These are phyloP conservation scores for Drosophila tristis DNA, from an alignment of 1,140 invertebrate species.

Conservation along the genomic window DNA sequence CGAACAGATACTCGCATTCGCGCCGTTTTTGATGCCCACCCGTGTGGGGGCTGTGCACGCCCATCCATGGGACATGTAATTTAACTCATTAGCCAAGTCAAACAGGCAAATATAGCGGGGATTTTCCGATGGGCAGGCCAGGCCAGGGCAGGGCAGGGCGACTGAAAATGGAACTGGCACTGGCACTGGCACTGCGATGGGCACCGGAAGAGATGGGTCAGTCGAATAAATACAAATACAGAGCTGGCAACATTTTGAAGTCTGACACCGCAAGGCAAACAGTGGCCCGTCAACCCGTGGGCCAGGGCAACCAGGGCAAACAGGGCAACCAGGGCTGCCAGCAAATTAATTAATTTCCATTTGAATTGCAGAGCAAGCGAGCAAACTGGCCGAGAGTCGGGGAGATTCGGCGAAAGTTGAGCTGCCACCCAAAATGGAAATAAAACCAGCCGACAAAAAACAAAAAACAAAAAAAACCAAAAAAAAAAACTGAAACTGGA, in stretches of 20 bases:
- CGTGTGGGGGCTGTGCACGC: neutral
- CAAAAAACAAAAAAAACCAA: too few species aligned
- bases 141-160: too few species aligned
- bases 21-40: neutral
- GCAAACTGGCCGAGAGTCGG: neutral
- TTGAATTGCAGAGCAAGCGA: conserved; percentile 68
- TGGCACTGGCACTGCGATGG: too few species aligned
- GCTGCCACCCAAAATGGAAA: conserved; percentile 21
- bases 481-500: conserved; percentile 8
- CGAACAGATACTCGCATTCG: neutral
- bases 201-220: conserved; percentile 14
- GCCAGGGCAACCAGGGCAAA: neutral
- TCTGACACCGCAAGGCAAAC: conserved; percentile 54
- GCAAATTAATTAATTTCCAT: conserved; percentile 80
- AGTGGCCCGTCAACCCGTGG: neutral
- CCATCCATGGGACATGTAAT: conserved; percentile 50
- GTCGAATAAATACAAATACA: conserved; percentile 48
- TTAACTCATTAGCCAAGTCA: conserved; percentile 58
- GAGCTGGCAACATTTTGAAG: conserved; percentile 43
- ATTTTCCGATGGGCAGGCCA: neutral
- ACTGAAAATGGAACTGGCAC: too few species aligned
- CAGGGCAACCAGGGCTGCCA: conserved; percentile 9
- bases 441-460: neutral
- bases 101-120: conserved; percentile 38
- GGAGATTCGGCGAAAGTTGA: conserved; percentile 1